A percentile compares a stretch with the other conserved stretches of the same genome.
These are phyloP conservation scores for Esox lucius DNA, from an alignment of 2,797 vertebrate genomes.

Conservation along the genomic window DNA sequence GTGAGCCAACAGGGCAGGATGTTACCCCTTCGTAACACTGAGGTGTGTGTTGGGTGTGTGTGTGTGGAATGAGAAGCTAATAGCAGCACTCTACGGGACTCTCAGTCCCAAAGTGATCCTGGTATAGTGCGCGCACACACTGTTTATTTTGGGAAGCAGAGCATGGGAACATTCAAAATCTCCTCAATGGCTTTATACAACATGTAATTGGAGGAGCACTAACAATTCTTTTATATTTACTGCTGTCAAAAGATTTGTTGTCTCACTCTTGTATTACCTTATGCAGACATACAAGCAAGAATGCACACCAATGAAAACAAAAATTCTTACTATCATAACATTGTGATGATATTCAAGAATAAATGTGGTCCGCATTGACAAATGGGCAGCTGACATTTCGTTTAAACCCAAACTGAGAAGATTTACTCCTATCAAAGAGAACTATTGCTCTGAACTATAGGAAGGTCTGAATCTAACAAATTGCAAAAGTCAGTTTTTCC, in stretches of 20 bases:
- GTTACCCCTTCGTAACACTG: background rate
- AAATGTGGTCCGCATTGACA: too few relatives aligned
- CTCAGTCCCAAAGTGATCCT: constrained; percentile 13
- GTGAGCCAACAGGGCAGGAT: background rate
- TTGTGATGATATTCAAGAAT: too few relatives aligned
- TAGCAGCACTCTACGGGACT: constrained; percentile 18
- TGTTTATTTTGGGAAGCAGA: background rate
- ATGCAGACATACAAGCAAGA: constrained; percentile 2
- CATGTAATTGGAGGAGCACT: background rate
- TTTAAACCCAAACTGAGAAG: too few relatives aligned
- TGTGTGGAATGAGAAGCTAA: background rate
- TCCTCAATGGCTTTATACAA: background rate
- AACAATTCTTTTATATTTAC: constrained; percentile 6
- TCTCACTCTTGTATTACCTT: background rate
- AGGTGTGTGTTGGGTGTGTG: background rate
- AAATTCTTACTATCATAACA: too few relatives aligned
- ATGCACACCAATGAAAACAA: background rate
- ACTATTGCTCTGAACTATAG: too few relatives aligned
- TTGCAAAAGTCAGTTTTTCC: too few relatives aligned
- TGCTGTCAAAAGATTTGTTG: constrained; percentile 15
- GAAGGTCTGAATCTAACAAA: too few relatives aligned
- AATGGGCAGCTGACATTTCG: too few relatives aligned
- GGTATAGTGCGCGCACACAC: constrained; percentile 6
- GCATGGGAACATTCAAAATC: background rate
- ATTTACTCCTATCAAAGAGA: too few relatives aligned